Evolutionary conservation across 2,113 vertebrate genomes (phyloP), one percentile per base, ranked within the genome.

Genomic region (Corydoras sp.): DNA sequence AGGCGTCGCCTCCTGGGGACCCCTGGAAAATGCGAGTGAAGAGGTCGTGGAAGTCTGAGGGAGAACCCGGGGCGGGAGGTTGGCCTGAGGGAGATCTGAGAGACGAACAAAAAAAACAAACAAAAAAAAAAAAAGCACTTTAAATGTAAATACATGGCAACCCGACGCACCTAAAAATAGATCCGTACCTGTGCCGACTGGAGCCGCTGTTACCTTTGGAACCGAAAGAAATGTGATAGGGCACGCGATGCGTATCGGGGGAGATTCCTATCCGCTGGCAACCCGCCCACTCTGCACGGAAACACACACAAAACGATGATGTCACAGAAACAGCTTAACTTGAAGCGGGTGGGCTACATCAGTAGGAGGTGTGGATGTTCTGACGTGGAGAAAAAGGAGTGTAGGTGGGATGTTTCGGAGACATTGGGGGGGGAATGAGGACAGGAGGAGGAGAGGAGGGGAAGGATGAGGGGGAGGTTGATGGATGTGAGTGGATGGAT

Each of bases 161-260:
- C 5, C 51, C 13, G 51, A 14, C 51, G 5, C 3, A 53, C 51
- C 51, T 11, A 29, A 14, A 50, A 10, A 18, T 18, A 56, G 9
- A 6, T 15, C 29, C 9, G 13, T 14, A 95, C 93, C 93, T 93
- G 77, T 93, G 92, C 50, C 94, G 88, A 67, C 88, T 81, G 62
- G 88, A 43, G 49, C 79, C 84, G 75, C 84, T 86, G 61, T 88
- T 82, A 65, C 88, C 87, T 83, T 94, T 89, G 4, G 94, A 85
- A 56, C 94, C 95, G 60, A 95, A 95, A 64, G 93, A 96, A 84
- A 98, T 95, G 85, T 96, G 95, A 83, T 96, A 98, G 62, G 93
- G 94, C 68, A 96, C 95, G 1, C 91, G 91, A 58, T 97, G 95
- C 2, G 93, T 96, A 83, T 98, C 94, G 0, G 95, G 94, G 29